Conservation (phyloP, 2,113 vertebrate genomes). For the Daboia siamensis region DNA sequence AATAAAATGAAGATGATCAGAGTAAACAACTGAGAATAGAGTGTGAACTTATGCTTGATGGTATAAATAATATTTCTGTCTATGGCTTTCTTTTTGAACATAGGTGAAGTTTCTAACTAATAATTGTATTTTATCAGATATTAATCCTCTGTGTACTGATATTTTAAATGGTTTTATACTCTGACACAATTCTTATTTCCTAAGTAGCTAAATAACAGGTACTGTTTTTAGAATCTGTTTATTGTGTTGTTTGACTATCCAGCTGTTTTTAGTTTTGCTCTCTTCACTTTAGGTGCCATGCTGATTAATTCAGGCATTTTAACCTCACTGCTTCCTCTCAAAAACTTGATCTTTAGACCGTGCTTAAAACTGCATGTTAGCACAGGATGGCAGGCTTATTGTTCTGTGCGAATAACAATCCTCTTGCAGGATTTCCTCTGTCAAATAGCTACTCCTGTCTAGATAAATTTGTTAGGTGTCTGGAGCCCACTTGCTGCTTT, state of each 20-base stretch:
- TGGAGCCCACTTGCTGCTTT: constrained; percentile 69
- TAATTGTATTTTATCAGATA: constrained; percentile 14
- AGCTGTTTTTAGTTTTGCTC: constrained; percentile 50
- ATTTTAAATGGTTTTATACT: constrained; percentile 23
- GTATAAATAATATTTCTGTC: constrained; percentile 52
- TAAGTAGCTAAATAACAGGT: constrained; percentile 49
- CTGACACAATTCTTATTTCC: constrained; percentile 39
- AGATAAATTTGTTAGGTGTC: constrained; percentile 53
- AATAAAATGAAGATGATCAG: constrained; percentile 65
- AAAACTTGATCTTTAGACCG: constrained; percentile 56
- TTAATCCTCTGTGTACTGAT: constrained; percentile 10
- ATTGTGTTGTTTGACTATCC: constrained; percentile 51
- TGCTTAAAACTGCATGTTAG: constrained; percentile 26
- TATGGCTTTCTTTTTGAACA: constrained; percentile 52
- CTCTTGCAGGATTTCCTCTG: constrained; percentile 71
- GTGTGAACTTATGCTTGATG: constrained; percentile 71
- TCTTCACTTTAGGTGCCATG: constrained; percentile 57
- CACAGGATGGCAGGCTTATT: constrained; percentile 70
- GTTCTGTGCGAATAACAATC: constrained; percentile 65
- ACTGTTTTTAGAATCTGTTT: constrained; percentile 15
- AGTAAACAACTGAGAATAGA: constrained; percentile 70
- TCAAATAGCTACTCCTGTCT: constrained; percentile 58
- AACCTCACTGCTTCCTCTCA: constrained; percentile 55
- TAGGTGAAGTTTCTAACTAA: constrained; percentile 45
- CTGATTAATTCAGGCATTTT: constrained; percentile 56